Evolutionary conservation across 2,113 vertebrate species (phyloP).

Genomic region (Phocoena sinus): DNA sequence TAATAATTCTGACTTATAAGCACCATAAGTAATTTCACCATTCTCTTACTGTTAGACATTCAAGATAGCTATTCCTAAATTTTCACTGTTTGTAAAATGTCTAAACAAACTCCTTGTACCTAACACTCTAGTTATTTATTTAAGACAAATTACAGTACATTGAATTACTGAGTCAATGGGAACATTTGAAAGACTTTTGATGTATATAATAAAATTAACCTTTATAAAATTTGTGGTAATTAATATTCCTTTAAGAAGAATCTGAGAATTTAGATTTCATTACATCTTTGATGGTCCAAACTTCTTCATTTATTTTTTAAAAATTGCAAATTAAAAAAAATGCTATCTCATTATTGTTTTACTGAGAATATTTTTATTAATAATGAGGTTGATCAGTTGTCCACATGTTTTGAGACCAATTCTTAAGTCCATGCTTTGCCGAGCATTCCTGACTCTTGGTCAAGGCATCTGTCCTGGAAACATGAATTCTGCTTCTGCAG

Average conservation of each 20-base stretch:
- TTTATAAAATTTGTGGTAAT: not conserved
- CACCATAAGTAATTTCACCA: not conserved
- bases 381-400: not conserved
- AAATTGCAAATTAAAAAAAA: not conserved
- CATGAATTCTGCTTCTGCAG: not conserved
- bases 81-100: not conserved
- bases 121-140: not conserved
- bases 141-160: not conserved
- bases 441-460: not conserved
- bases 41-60: not conserved
- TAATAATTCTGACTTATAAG: not conserved
- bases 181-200: not conserved
- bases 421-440: not conserved
- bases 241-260: not conserved
- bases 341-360: not conserved
- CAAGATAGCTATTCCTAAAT: not conserved
- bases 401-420: not conserved
- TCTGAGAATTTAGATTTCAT: not conserved
- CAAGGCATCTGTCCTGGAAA: not conserved
- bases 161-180: not conserved
- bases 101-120: not conserved
- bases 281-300: not conserved
- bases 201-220: not conserved
- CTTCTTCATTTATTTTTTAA: not conserved
- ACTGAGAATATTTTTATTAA: not conserved